Base-by-base conservation (phyloP, 2,797 vertebrate species). In the Bufotes viridis region DNA sequence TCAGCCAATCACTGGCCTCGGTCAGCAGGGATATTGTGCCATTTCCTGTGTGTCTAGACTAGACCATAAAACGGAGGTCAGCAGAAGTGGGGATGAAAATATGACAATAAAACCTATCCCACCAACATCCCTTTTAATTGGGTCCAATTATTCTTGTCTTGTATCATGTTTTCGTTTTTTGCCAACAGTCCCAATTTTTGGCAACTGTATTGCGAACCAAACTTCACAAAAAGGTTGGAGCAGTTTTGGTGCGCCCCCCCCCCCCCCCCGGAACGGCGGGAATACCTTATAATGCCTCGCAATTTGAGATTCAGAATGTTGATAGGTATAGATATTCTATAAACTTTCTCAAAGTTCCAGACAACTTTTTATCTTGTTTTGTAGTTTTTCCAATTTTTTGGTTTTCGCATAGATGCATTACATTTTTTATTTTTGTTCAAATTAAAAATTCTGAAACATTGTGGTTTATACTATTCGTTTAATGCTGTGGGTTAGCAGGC, bases 181-280 rank as follows among this genome's bases (percentile, higher is more conserved):
- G 53, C 53, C 53, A 55, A 14, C 7, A 14, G 53, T 55, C 53
- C 13, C 9, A 55, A 11, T 55, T 22, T 61, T 20, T 65, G 26
- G 24, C 12, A 3, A 11, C 9, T 69, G 65, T 26, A 67, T 26
- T 67, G 65, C 24, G 14, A 26, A 34, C 29, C 69, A 29, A 17
- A 70, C 29, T 34, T 17, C 8, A 34, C 1, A 17, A 12, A 67
- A 26, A 29, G 5, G 26, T n/a, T n/a, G 13, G 0, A 72, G 26
- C 14, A 72, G 18, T 74, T 74, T 74, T 42, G 15, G 15, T 24
- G 69, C 14, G 9, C 14, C 1, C 18, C 17, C 7, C 7, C 18
- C 17, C 7, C 7, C 18, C 0, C 7, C 8, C 2, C 2, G 1
- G 7, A 72, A 17, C 1, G 14, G 3, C 0, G 69, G 11, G 17